These are phyloP conservation scores for Notothenia rossii DNA, from an alignment of 2,113 vertebrate genomes.

Conservation along the genomic window DNA sequence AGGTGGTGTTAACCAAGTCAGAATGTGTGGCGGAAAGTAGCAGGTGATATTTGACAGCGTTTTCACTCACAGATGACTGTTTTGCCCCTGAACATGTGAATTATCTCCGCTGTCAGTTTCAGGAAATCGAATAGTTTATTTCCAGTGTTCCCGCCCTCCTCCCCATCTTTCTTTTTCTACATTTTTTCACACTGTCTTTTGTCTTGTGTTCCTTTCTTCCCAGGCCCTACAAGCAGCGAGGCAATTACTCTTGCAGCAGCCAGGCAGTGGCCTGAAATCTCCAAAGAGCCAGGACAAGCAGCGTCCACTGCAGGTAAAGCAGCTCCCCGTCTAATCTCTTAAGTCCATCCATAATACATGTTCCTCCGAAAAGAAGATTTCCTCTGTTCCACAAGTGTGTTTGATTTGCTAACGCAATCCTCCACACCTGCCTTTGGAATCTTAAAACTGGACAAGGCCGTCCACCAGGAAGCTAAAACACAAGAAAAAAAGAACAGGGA, in stretches of 20 bases:
- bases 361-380: slow-evolving; percentile 80
- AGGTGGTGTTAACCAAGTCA: slow-evolving; percentile 42
- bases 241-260: slow-evolving; percentile 99
- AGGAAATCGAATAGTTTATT: slow-evolving; percentile 70
- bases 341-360: slow-evolving; percentile 84
- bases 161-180: slow-evolving; percentile 45
- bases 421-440: slow-evolving; percentile 74
- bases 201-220: slow-evolving; percentile 70
- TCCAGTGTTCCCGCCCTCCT: slow-evolving; percentile 54
- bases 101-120: slow-evolving; percentile 55
- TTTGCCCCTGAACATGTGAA: slow-evolving; percentile 60
- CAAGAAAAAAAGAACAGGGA: slow-evolving; percentile 46
- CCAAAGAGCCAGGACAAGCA: slow-evolving; percentile 99
- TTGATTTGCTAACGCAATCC: slow-evolving; percentile 83
- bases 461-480: slow-evolving; percentile 51
- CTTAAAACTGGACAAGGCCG: slow-evolving; percentile 65
- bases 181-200: slow-evolving; percentile 54
- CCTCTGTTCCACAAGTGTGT: slow-evolving; percentile 83
- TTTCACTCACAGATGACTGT: slow-evolving; percentile 26
- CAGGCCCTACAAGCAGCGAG: slow-evolving; percentile 98
- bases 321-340: slow-evolving; percentile 81
- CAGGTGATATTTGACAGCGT: slow-evolving; percentile 42
- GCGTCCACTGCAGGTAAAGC: slow-evolving; percentile 97
- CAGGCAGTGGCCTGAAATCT: slow-evolving; percentile 98
- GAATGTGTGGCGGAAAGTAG: slow-evolving; percentile 25